Conservation (phyloP, 2,113 vertebrate species). For the Aythya baeri region DNA sequence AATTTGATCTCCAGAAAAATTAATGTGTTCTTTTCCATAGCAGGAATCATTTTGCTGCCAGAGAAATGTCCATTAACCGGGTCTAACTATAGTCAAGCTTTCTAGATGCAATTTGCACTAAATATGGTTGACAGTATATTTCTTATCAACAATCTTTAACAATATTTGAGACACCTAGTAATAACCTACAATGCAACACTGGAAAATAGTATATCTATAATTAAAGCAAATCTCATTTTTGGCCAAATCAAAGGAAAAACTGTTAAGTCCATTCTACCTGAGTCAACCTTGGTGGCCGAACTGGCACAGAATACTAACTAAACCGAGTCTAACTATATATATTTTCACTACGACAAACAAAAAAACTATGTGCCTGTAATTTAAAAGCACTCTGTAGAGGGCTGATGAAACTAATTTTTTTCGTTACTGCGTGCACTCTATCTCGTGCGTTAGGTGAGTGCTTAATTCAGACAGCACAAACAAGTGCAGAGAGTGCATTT, state of each 20-base stretch:
- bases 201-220: conserved; percentile 67
- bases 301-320: conserved; percentile 74
- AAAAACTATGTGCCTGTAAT: conserved; percentile 86
- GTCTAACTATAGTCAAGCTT: conserved; percentile 73
- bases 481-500: conserved; percentile 76
- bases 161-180: conserved; percentile 55
- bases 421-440: conserved; percentile 69
- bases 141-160: conserved; percentile 69
- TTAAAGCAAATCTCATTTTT: conserved; percentile 56
- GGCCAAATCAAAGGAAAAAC: conserved; percentile 66
- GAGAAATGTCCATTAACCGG: conserved; percentile 63
- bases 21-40: conserved; percentile 64
- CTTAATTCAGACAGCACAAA: conserved; percentile 77
- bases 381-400: conserved; percentile 76
- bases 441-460: conserved; percentile 62
- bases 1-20: conserved; percentile 65
- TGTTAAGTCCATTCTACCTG: conserved; percentile 67
- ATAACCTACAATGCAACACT: conserved; percentile 63
- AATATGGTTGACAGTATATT: conserved; percentile 68
- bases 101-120: conserved; percentile 80
- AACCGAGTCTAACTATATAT: conserved; percentile 57
- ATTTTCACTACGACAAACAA: conserved; percentile 72
- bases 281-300: conserved; percentile 60
- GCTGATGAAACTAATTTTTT: conserved; percentile 67
- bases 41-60: conserved; percentile 72